Percentiles rank a stretch among this genome's conserved stretches.
Evolutionary conservation across 2,888 invertebrate genomes (phyloP).

Genomic region (Trichogramma dendrolimi): DNA sequence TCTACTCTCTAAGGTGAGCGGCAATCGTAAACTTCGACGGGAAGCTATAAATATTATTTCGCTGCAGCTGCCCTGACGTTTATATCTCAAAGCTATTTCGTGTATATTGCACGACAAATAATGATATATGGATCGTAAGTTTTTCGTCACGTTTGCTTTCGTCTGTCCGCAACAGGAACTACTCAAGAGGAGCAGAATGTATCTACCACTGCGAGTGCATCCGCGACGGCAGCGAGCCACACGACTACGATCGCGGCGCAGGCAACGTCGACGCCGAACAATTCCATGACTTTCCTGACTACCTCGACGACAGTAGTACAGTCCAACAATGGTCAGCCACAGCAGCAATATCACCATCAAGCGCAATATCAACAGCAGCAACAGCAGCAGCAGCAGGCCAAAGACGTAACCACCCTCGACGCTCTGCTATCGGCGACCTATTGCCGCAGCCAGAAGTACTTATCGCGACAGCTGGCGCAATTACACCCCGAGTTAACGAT

Average conservation of each 20-base stretch:
- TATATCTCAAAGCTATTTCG: too few relatives aligned
- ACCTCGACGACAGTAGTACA: constrained; percentile 2
- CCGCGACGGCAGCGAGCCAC: background rate
- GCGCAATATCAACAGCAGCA: background rate
- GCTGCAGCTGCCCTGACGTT: too few relatives aligned
- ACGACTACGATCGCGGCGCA: background rate
- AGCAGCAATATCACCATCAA: background rate
- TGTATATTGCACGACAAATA: too few relatives aligned
- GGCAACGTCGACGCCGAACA: background rate
- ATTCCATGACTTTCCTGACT: background rate
- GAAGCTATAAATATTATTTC: too few relatives aligned
- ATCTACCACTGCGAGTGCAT: too few relatives aligned
- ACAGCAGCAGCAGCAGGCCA: constrained; percentile 24
- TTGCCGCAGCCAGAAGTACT: constrained; percentile 86
- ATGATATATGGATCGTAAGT: too few relatives aligned
- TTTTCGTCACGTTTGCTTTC: too few relatives aligned
- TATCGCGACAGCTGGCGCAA: constrained; percentile 88
- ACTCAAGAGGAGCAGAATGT: too few relatives aligned
- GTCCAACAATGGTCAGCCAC: background rate
- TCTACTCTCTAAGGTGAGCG: too few relatives aligned
- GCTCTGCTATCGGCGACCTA: constrained; percentile 82
- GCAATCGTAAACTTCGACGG: too few relatives aligned
- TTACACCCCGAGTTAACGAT: constrained; percentile 96
- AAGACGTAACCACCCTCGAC: constrained; percentile 66
- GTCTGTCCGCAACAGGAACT: too few relatives aligned